phyloP scores from a whole-genome alignment of 2,113 vertebrate genomes.

The Lepus timidus region DNA sequence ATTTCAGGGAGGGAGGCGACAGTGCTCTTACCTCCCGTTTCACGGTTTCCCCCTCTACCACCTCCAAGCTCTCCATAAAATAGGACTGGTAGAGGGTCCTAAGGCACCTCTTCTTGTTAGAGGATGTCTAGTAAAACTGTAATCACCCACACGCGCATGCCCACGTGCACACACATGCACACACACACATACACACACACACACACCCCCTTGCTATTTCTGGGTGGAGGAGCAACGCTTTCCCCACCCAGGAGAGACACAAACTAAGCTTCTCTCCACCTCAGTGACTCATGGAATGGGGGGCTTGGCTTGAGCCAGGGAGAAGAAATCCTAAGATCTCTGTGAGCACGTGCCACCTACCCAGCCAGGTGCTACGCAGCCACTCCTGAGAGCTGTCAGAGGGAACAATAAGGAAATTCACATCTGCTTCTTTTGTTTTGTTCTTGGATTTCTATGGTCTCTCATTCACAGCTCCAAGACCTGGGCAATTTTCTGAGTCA shows the following conservation, averaged over 20 bases:
- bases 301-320: not conserved
- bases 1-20: not conserved
- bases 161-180: not conserved
- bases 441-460: slow-evolving; percentile 77
- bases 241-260: not conserved
- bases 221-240: not conserved
- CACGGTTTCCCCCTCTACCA: not conserved
- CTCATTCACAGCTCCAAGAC: slow-evolving; percentile 49
- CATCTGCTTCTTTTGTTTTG: slow-evolving; percentile 74
- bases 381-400: not conserved
- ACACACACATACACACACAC: not conserved
- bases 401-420: slow-evolving; percentile 74
- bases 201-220: not conserved
- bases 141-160: not conserved
- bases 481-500: slow-evolving; percentile 83
- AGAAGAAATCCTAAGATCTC: not conserved
- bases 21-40: not conserved
- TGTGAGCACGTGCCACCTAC: not conserved
- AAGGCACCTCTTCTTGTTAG: not conserved
- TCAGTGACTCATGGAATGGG: not conserved
- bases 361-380: accelerated
- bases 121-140: not conserved
- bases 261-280: not conserved
- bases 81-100: not conserved
- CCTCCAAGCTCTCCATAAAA: not conserved